Percentiles rank a stretch among this genome's conserved stretches.
phyloP scores from a whole-genome alignment of 2,113 vertebrate genomes.

The Propithecus coquereli region DNA sequence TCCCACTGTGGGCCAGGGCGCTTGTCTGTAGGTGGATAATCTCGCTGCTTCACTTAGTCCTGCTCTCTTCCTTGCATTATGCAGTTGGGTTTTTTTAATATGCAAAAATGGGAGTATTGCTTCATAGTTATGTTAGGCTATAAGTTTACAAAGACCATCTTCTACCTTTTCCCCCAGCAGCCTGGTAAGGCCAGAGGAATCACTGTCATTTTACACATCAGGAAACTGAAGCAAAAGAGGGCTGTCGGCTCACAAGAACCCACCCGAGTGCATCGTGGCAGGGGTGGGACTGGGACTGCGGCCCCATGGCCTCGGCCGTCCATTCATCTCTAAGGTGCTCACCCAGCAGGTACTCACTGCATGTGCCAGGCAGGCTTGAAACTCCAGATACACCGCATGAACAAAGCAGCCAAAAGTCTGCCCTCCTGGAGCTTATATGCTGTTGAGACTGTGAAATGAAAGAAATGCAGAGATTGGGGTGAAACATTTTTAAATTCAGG shows the following conservation, averaged over 20 bases:
- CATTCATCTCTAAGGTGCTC: not conserved
- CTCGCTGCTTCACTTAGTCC: accelerated
- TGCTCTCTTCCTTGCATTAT: not conserved
- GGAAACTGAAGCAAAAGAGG: not conserved
- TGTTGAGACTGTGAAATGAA: not conserved
- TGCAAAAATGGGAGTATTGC: not conserved
- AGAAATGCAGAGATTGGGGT: not conserved
- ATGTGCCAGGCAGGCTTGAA: not conserved
- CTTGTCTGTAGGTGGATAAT: accelerated
- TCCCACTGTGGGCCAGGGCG: not conserved
- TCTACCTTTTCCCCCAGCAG: not conserved
- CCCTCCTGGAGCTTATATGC: accelerated
- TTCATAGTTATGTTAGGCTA: not conserved
- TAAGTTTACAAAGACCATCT: not conserved
- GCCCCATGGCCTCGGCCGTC: not conserved
- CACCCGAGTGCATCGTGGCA: no score
- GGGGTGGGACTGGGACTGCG: accelerated
- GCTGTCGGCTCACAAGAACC: not conserved
- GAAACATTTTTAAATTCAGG: not conserved
- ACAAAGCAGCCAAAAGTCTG: not conserved
- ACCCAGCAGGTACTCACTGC: no score
- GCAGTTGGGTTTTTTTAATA: not conserved
- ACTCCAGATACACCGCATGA: accelerated
- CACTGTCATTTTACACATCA: not conserved
- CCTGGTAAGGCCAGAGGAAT: not conserved